Evolutionary conservation across 2,888 invertebrate genomes (phyloP).

Genomic region (Falcaria lacertinaria): DNA sequence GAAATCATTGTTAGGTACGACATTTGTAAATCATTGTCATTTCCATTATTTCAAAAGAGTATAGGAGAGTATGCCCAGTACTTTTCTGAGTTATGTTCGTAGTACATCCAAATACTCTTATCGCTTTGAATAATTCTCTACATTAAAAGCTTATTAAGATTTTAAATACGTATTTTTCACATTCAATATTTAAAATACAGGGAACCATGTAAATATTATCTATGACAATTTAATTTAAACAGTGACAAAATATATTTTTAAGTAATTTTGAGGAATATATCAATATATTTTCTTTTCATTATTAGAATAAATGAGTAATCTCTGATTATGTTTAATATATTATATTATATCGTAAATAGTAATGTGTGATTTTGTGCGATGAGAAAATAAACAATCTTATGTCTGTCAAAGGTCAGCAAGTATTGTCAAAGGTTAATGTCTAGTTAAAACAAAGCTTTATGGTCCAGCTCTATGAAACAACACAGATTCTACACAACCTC

Average conservation of each 20-base stretch:
- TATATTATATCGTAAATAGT: slow-evolving; percentile 17
- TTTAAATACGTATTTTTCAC: slow-evolving; percentile 72
- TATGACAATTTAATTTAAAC: slow-evolving; percentile 28
- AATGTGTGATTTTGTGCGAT: slow-evolving; percentile 56
- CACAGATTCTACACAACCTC: slow-evolving; percentile 66
- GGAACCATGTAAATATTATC: slow-evolving; percentile 59
- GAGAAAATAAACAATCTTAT: slow-evolving; percentile 47
- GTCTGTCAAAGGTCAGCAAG: slow-evolving; percentile 65
- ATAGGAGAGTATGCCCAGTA: no score
- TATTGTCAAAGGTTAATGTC: slow-evolving; percentile 67
- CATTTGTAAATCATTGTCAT: no score
- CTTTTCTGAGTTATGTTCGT: neutral
- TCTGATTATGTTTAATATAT: slow-evolving; percentile 31
- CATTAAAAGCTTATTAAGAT: slow-evolving; percentile 57
- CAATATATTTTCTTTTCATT: slow-evolving; percentile 49
- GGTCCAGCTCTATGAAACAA: slow-evolving; percentile 45
- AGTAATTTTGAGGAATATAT: slow-evolving; percentile 58
- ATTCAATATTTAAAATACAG: slow-evolving; percentile 59
- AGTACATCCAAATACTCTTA: neutral
- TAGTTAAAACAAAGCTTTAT: slow-evolving; percentile 36
- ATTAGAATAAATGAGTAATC: slow-evolving; percentile 44
- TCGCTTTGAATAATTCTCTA: slow-evolving; percentile 39
- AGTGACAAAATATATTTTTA: slow-evolving; percentile 46
- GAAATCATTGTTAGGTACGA: no score
- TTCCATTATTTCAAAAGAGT: no score